Evolutionary conservation across 2,888 invertebrate species (phyloP).

Genomic region (Leptinotarsa tumamoca): DNA sequence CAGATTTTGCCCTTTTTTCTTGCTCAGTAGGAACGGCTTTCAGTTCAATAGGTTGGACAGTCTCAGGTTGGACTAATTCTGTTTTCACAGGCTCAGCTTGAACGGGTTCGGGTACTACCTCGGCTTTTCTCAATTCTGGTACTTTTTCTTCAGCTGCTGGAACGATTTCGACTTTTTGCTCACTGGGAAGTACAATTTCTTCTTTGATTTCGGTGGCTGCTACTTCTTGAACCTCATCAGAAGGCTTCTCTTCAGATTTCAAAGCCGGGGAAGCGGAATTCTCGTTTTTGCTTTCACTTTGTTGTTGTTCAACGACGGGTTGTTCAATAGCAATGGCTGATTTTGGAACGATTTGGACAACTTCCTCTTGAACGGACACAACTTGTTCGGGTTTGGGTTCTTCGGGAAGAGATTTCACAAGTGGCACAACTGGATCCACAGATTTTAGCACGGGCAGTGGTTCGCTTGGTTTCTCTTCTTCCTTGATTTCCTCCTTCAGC

Average conservation of each 20-base stretch:
- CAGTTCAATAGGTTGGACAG: slow-evolving; percentile 8
- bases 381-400: slow-evolving; percentile 19
- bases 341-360: slow-evolving; percentile 17
- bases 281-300: slow-evolving; percentile 57
- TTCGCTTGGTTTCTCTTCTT: slow-evolving; percentile 48
- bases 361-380: slow-evolving; percentile 4
- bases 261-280: slow-evolving; percentile 64
- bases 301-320: slow-evolving; percentile 62
- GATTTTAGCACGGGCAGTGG: slow-evolving; percentile 42
- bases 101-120: slow-evolving; percentile 16
- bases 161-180: slow-evolving; percentile 56
- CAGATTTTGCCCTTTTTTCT: slow-evolving; percentile 53
- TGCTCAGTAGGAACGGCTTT: slow-evolving; percentile 16
- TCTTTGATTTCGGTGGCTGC: slow-evolving; percentile 52
- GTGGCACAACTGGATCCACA: slow-evolving; percentile 36
- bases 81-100: slow-evolving; percentile 15
- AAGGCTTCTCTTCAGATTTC: slow-evolving; percentile 52
- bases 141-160: slow-evolving; percentile 53
- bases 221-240: slow-evolving; percentile 37
- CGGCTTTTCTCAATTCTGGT: slow-evolving; percentile 48
- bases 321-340: slow-evolving; percentile 46
- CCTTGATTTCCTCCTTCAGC: slow-evolving; percentile 39
- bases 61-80: neutral
- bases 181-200: slow-evolving; percentile 54
- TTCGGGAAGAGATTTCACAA: slow-evolving; percentile 41